Evolutionary conservation across 2,888 invertebrate genomes (phyloP), one percentile per base, ranked within the genome.

Genomic region (Cheilosia urbana): DNA sequence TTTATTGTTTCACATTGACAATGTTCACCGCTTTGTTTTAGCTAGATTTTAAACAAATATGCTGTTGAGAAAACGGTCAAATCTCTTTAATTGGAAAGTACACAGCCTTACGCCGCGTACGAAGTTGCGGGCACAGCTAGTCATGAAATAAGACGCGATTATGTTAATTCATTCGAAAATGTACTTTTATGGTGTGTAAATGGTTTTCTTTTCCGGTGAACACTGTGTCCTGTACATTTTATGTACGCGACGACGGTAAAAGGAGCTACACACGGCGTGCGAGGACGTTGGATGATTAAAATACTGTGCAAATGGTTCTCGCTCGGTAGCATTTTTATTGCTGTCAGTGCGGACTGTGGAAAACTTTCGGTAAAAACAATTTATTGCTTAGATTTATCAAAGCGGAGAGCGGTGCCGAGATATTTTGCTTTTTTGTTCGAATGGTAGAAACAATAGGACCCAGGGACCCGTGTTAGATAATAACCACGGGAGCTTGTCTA

Each of bases 381-480:
- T 88, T 88, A 88, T 88, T 76, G 87, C 88, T 76, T 72, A 79
- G 79, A 85, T 87, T 76, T 80, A 84, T 82, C 87, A 88, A 82
- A 71, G 21, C 49, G 15, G 24, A 42, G 21, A 69, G 27, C 49
- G 37, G 37, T 24, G 37, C 13, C 17, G 47, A n/a, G 37, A 9
- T 24, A 30, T n/a, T 45, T 15, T 27, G 27, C 6, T 27, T 27
- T 27, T 27, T 27, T 27, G 7, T 27, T n/a, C 17, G 45, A 17
- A 17, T 45, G 17, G 45, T 19, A 57, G 27, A 30, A 27, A 57
- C 47, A 65, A 63, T 30, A 57, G 53, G 21, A 49, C 24, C 7
- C 7, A 6, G 34, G n/a, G 34, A 34, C 65, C 24, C 49, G 30
- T 57, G 57, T 68, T 37, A 30, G 79, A 71, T 84, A 75, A 65